Percentiles rank a stretch among this genome's conserved stretches.
Conservation (phyloP, 2,113 vertebrate species). For the Fregetta grallaria region DNA sequence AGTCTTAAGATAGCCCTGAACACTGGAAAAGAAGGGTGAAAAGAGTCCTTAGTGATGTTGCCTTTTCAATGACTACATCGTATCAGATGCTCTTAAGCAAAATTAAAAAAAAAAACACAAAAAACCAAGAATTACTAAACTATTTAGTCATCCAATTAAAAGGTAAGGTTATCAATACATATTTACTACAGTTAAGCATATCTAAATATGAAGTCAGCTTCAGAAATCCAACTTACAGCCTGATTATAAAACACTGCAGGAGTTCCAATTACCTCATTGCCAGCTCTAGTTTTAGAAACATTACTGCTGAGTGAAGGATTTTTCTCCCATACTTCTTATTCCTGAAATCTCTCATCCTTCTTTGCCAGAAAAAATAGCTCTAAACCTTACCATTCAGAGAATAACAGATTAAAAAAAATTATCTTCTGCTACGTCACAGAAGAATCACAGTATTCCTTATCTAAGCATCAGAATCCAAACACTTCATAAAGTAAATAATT, state of each 20-base stretch:
- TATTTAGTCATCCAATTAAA: not conserved
- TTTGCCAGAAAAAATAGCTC: not conserved
- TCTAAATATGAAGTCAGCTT: slow-evolving; percentile 4
- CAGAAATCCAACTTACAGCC: not conserved
- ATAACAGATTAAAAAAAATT: not conserved
- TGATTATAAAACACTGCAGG: not conserved
- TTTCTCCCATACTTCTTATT: not conserved
- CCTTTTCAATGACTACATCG: not conserved
- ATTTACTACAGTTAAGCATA: not conserved
- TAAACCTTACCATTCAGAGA: not conserved
- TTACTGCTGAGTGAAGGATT: not conserved
- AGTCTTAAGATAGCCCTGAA: not conserved
- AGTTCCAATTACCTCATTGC: not conserved
- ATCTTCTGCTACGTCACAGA: not conserved
- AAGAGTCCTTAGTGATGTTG: not conserved
- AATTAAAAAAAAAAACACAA: not conserved
- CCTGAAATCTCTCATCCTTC: not conserved
- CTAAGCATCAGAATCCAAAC: not conserved
- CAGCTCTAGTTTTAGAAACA: not conserved
- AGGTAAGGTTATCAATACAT: not conserved
- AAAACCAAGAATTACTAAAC: not conserved
- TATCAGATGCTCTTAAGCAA: not conserved
- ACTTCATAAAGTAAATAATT: not conserved
- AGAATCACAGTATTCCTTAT: not conserved
- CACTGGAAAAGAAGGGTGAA: not conserved